Conservation (phyloP, 2,888 invertebrate genomes). For the Pyrocoelia pectoralis region DNA sequence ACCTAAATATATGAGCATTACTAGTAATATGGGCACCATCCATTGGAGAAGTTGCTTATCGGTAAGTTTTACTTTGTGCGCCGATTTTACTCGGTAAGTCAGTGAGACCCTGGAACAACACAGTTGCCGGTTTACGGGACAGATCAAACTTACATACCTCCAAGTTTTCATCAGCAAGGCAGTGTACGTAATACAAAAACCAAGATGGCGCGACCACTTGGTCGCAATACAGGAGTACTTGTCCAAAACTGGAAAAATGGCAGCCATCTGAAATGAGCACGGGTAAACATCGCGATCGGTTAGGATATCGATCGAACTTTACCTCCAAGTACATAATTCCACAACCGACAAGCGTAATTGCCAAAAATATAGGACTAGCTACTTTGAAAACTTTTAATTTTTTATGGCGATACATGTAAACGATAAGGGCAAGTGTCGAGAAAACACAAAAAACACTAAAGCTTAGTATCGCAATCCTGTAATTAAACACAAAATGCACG, state of each 20-base stretch:
- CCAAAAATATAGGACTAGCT: conserved; percentile 91
- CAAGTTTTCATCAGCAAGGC: conserved; percentile 94
- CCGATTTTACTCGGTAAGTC: conserved; percentile 92
- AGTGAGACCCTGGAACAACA: conserved; percentile 77
- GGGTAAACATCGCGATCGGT: not conserved
- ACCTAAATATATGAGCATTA: conserved; percentile 87
- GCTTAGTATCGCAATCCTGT: conserved; percentile 79
- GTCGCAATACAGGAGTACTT: conserved; percentile 86
- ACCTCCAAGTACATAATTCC: conserved; percentile 94
- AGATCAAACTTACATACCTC: no score
- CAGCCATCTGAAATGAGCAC: conserved; percentile 77
- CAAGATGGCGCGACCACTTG: conserved; percentile 92
- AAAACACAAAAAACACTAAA: conserved; percentile 84
- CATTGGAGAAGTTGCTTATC: conserved; percentile 92
- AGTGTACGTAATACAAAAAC: conserved; percentile 92
- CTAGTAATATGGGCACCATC: conserved; percentile 90
- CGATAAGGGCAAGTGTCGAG: conserved; percentile 77
- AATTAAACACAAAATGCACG: conserved; percentile 33
- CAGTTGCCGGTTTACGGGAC: no score
- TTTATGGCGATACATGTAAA: conserved; percentile 83
- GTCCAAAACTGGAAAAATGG: conserved; percentile 88
- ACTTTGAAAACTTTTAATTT: conserved; percentile 90
- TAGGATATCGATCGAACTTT: conserved; percentile 38
- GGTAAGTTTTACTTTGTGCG: conserved; percentile 90
- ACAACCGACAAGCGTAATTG: conserved; percentile 88